Conservation (phyloP, 2,113 vertebrate genomes). For the Tympanuchus pallidicinctus region DNA sequence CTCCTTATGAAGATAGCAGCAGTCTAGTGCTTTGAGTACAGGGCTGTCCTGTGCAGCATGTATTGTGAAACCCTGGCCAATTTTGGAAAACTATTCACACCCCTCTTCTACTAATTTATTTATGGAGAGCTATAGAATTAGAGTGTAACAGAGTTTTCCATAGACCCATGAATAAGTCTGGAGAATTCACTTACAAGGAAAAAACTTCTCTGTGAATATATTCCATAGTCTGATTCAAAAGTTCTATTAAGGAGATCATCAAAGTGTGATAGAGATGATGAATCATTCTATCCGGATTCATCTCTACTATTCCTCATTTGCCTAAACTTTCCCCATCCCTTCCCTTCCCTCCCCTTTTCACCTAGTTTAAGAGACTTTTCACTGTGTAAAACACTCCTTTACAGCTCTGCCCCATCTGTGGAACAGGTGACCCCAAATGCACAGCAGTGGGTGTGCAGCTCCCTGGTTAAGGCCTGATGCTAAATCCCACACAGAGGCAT, state of each 20-base stretch:
- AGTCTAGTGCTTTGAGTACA: not conserved
- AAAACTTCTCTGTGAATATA: not conserved
- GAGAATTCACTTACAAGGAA: not conserved
- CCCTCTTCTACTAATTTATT: not conserved
- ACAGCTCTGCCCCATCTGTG: fast-evolving
- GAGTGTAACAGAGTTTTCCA: not conserved
- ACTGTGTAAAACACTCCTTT: not conserved
- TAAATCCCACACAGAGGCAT: not conserved
- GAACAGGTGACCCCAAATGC: fast-evolving
- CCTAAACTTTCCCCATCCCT: not conserved
- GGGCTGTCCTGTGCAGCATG: not conserved
- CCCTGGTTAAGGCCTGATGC: not conserved
- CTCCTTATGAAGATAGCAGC: not conserved
- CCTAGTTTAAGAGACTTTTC: not conserved
- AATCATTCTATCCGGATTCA: not conserved
- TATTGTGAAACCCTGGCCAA: not conserved
- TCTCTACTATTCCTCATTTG: not conserved
- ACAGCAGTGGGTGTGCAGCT: not conserved
- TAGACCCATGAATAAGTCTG: not conserved
- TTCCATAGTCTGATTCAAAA: not conserved
- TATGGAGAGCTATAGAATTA: not conserved
- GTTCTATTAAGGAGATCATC: not conserved
- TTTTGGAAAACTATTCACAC: not conserved
- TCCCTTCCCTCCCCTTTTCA: not conserved
- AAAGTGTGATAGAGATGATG: not conserved